Evolutionary conservation across 1,140 invertebrate genomes (phyloP), one percentile per base, ranked within the genome.

Genomic region (Euborellia annulipes): DNA sequence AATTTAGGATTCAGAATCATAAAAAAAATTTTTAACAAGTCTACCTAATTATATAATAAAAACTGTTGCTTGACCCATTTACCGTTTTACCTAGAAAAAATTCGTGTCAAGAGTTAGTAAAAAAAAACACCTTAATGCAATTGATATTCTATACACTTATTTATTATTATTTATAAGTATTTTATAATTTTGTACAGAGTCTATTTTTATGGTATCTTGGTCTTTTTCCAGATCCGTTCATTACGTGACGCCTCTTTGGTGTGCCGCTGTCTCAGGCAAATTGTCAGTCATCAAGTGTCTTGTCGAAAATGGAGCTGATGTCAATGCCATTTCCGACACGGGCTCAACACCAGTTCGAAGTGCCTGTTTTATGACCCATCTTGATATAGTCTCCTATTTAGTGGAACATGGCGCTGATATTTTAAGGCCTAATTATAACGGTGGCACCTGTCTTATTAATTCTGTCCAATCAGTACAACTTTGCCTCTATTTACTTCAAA

Each of bases 401-500:
- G 83, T 91, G 7, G 73, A 81, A 57, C 72, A 83, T 57, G 84
- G 84, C 43, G 89, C 89, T 3, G 82, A 93, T 62, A 85, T 93
- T 52, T 72, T 80, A 45, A 76, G 76, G 50, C 75, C 88, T 1
- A 94, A 93, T 65, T 83, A 84, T 53, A 92, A 89, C 66, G 89
- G 90, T 45, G 89, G 89, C 45, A 93, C 89, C 1, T 93, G 89
- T 64, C 66, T 93, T 20, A 95, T 94, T 47, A 94, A 93, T 65
- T 86, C 87, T 2, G 86, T 93, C 34, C 89, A 92, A 65, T 86
- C 82, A 56, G 75, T 77, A 13, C 71, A 74, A 44, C 65, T 93
- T 13, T 93, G 88, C 61, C 72, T 76, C 34, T 90, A 80, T 65
- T 67, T 95, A 32, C 69, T 92, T 18, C 62, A 73, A 49, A 71